Evolutionary conservation across 2,113 vertebrate species (phyloP).

Genomic region (Petaurus breviceps): DNA sequence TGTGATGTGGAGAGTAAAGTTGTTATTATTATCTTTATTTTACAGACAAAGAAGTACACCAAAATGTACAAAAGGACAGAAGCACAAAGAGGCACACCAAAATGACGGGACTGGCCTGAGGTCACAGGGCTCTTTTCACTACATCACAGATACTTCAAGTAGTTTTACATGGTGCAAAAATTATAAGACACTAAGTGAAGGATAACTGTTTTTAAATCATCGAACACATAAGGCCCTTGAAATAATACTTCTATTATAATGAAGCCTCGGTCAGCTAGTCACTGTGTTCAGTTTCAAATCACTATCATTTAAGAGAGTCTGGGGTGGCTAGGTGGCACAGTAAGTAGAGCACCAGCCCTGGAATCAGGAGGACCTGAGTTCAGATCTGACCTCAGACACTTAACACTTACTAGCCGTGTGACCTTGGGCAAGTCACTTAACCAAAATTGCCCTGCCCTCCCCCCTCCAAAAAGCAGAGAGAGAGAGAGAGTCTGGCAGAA

Average conservation of each 20-base stretch:
- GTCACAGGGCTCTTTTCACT: not conserved
- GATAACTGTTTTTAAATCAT: not conserved
- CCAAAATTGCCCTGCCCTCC: too few relatives aligned
- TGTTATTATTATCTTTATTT: not conserved
- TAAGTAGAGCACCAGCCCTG: too few relatives aligned
- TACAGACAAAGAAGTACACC: not conserved
- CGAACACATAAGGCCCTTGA: not conserved
- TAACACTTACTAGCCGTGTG: too few relatives aligned
- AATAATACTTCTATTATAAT: not conserved
- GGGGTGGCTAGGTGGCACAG: too few relatives aligned
- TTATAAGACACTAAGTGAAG: not conserved
- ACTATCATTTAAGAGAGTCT: not conserved
- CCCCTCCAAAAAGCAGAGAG: too few relatives aligned
- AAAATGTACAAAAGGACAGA: too few relatives aligned
- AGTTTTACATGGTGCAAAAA: not conserved
- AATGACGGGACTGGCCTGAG: not conserved
- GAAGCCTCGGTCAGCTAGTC: not conserved
- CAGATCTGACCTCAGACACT: too few relatives aligned
- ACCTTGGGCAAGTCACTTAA: too few relatives aligned
- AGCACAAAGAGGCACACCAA: not conserved
- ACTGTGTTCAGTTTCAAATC: not conserved
- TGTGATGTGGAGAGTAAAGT: not conserved
- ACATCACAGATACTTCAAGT: not conserved
- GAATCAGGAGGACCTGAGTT: too few relatives aligned
- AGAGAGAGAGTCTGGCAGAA: not conserved